Conservation (phyloP, 2,797 vertebrate species). For the Sebastes miniatus region DNA sequence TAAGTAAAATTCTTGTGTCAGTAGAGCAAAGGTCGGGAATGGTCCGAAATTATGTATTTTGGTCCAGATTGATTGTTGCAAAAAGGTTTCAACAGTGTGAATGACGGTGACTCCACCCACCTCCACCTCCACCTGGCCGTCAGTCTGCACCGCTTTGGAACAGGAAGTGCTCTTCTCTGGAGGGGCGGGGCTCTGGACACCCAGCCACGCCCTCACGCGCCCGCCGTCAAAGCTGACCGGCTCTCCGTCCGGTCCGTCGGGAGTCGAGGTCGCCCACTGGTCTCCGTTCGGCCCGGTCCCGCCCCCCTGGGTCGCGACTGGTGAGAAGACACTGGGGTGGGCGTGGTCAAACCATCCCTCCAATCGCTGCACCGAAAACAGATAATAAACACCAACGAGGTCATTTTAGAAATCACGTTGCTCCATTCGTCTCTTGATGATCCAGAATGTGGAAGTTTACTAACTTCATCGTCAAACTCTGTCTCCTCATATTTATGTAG, state of each 20-base stretch:
- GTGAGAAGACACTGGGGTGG: not conserved
- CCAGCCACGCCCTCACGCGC: constrained; percentile 81
- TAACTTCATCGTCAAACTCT: too few relatives aligned
- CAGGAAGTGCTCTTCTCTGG: constrained; percentile 32
- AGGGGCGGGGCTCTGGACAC: constrained; percentile 56
- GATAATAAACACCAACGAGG: rapidly evolving
- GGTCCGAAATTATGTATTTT: too few relatives aligned
- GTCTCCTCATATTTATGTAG: too few relatives aligned
- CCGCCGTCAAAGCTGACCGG: constrained; percentile 64
- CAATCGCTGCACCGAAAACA: constrained; percentile 5
- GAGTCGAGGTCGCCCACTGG: constrained; percentile 62
- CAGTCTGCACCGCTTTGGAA: constrained; percentile 76
- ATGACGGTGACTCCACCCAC: constrained; percentile 18
- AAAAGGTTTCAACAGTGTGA: not conserved
- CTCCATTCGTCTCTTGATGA: not conserved
- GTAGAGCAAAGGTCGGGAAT: not conserved
- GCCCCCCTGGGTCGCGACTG: not conserved
- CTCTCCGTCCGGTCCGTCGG: constrained; percentile 23
- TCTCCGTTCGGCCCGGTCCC: not conserved
- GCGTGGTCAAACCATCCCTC: constrained; percentile 8
- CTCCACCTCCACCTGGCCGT: constrained; percentile 10
- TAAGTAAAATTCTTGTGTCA: not conserved
- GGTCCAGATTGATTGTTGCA: too few relatives aligned
- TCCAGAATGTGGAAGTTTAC: not conserved
- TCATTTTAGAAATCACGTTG: not conserved